Percentiles rank a stretch among this genome's conserved stretches.
These are phyloP conservation scores for Nephrotoma flavescens DNA, from an alignment of 2,888 invertebrate genomes.

Conservation along the genomic window DNA sequence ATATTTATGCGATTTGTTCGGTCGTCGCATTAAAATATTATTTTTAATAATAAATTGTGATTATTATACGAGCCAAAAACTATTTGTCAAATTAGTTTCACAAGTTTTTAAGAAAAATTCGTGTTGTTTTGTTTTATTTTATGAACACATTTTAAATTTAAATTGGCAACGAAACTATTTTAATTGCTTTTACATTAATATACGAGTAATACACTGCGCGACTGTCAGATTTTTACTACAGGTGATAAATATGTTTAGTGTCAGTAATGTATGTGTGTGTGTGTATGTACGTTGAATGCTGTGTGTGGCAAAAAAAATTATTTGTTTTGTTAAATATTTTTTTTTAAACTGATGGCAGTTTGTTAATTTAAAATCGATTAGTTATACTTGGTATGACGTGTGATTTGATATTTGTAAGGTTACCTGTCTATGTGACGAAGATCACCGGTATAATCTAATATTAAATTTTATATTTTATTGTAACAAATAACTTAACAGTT, in stretches of 20 bases:
- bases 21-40: not conserved
- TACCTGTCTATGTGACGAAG: not conserved
- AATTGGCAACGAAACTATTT: not conserved
- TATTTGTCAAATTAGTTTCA: not conserved
- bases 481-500: too few relatives aligned
- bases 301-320: not conserved
- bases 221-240: not conserved
- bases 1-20: not conserved
- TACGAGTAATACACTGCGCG: not conserved
- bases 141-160: not conserved
- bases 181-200: not conserved
- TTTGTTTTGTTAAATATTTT: not conserved
- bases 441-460: too few relatives aligned
- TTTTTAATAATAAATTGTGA: not conserved
- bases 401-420: not conserved
- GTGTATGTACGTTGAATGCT: not conserved
- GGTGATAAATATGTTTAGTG: not conserved
- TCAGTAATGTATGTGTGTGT: not conserved
- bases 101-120: not conserved
- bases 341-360: not conserved
- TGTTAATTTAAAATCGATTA: not conserved
- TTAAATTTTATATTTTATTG: too few relatives aligned
- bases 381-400: not conserved
- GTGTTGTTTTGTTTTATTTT: not conserved
- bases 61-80: not conserved